Percentiles rank a stretch among this genome's conserved stretches.
phyloP scores from a whole-genome alignment of 2,888 invertebrate species.

The Trileptium ribeirensis region DNA sequence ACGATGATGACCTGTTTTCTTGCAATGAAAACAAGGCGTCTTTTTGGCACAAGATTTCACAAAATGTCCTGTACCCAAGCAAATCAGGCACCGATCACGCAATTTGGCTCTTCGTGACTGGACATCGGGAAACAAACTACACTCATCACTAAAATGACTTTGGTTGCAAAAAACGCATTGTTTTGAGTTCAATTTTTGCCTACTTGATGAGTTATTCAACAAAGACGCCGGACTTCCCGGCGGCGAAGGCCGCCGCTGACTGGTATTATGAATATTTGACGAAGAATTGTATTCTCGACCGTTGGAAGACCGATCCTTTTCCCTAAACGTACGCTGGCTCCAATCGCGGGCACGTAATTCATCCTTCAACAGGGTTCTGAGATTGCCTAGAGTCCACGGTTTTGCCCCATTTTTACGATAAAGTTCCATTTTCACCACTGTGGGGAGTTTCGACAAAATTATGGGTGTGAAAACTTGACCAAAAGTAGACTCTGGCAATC shows the following conservation, averaged over 20 bases:
- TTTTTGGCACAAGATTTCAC: neutral
- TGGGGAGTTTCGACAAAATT: neutral
- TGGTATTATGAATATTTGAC: neutral
- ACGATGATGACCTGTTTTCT: neutral
- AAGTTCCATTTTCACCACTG: neutral
- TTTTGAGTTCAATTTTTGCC: neutral
- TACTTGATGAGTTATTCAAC: no score
- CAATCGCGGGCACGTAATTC: neutral
- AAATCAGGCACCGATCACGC: neutral
- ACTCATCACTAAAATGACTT: conserved; percentile 4
- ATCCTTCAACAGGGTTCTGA: neutral
- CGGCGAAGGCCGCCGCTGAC: no score
- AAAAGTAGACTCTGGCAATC: neutral
- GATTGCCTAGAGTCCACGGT: neutral
- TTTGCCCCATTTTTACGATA: neutral
- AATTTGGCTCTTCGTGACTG: neutral
- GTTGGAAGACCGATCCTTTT: no score
- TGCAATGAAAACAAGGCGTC: neutral
- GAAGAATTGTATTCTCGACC: no score
- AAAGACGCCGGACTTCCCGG: neutral
- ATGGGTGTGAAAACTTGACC: neutral
- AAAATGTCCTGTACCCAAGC: neutral
- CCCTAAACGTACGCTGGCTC: neutral
- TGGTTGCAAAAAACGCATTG: neutral
- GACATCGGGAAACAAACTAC: neutral